Percentiles rank a stretch among this genome's conserved stretches.
Evolutionary conservation across 2,113 vertebrate species (phyloP).

Genomic region (Hippocampus barbouri): DNA sequence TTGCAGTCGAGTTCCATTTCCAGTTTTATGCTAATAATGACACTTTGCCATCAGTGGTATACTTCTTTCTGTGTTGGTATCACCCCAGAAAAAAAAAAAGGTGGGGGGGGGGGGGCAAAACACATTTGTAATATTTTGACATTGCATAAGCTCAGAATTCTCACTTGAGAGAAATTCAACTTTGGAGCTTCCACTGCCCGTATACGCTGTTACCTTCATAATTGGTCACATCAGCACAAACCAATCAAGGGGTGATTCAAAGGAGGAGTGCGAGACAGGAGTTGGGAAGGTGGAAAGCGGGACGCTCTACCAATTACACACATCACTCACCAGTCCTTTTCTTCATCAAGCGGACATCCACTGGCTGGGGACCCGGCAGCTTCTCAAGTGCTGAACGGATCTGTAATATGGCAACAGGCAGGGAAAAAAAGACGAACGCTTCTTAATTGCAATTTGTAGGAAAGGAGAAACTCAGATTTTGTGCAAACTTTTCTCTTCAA

Average conservation of each 20-base stretch:
- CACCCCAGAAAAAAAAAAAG: too few species aligned
- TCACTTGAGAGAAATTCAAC: background rate
- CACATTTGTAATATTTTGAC: background rate
- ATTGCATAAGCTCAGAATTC: background rate
- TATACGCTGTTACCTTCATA: slow-evolving; percentile 39
- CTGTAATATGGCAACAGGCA: slow-evolving; percentile 56
- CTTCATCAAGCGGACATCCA: slow-evolving; percentile 96
- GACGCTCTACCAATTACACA: slow-evolving; percentile 52
- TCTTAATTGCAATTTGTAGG: background rate
- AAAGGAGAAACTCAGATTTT: background rate
- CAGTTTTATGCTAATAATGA: background rate
- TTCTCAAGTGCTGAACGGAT: slow-evolving; percentile 89
- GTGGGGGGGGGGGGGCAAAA: background rate
- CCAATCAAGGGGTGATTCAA: background rate
- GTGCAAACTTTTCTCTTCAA: background rate
- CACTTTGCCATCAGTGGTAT: background rate
- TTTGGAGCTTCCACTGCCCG: background rate
- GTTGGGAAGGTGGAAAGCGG: slow-evolving; percentile 41
- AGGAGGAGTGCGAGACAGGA: slow-evolving; percentile 60
- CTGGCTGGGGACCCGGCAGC: slow-evolving; percentile 94
- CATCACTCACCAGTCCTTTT: slow-evolving; percentile 95
- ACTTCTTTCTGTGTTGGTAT: background rate
- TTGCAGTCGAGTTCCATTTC: background rate
- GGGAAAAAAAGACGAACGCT: background rate
- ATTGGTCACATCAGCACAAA: slow-evolving; percentile 27